A percentile compares a stretch with the other conserved stretches of the same genome.
Evolutionary conservation across 2,113 vertebrate species (phyloP).

Genomic region (Gnathonemus echidnorhynchus): DNA sequence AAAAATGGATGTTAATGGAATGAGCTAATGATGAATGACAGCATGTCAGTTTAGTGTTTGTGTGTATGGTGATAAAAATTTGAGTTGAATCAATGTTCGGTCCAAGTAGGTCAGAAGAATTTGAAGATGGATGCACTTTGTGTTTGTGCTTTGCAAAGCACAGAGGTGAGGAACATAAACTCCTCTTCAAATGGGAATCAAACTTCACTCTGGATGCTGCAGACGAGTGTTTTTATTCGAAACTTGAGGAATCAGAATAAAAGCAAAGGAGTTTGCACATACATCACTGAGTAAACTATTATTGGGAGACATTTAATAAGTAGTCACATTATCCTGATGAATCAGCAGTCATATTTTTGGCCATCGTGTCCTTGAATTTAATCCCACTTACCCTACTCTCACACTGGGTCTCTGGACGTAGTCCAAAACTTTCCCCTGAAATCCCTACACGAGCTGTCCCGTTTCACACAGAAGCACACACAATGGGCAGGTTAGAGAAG

Average conservation of each 20-base stretch:
- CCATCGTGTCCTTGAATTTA: neutral
- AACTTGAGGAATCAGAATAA: neutral
- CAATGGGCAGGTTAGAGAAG: constrained; percentile 7
- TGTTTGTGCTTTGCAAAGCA: neutral
- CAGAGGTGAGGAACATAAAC: neutral
- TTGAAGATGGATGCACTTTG: neutral
- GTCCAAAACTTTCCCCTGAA: neutral
- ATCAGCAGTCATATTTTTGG: neutral
- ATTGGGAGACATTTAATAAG: neutral
- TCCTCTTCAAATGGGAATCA: neutral
- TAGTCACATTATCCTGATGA: neutral
- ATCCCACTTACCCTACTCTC: neutral
- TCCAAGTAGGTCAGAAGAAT: neutral
- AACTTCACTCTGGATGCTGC: neutral
- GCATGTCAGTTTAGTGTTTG: neutral
- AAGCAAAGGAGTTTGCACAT: neutral
- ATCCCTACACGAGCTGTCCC: neutral
- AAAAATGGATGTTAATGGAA: neutral
- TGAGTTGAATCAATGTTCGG: neutral
- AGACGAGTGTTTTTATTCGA: neutral
- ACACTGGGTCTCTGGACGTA: neutral
- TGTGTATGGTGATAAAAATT: neutral
- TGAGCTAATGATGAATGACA: neutral
- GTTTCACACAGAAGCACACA: neutral
- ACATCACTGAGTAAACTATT: neutral